Evolutionary conservation across 1,140 invertebrate genomes (phyloP).

Genomic region (Zeugodacus cucurbitae): DNA sequence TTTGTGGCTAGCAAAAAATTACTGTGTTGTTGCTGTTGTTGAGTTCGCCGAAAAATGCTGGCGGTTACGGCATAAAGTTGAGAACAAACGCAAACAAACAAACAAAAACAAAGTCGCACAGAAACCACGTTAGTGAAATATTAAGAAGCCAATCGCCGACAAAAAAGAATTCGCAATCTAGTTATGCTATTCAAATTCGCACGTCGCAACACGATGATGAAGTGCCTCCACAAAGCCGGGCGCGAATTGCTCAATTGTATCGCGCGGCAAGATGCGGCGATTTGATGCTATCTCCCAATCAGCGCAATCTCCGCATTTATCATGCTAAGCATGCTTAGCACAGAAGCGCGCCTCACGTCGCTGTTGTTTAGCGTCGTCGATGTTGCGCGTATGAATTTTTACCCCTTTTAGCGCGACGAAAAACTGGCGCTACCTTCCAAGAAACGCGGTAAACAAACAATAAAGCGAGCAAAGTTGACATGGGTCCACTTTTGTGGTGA

Average conservation of each 20-base stretch:
- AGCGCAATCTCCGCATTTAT: neutral
- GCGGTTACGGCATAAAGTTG: constrained; percentile 4
- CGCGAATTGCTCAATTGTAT: constrained; percentile 36
- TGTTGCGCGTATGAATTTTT: neutral
- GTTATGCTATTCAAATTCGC: constrained; percentile 38
- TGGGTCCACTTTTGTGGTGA: constrained; percentile 18
- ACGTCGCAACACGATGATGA: constrained; percentile 9
- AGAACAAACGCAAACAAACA: neutral
- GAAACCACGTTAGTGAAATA: neutral
- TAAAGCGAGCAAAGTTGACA: neutral
- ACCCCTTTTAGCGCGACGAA: neutral
- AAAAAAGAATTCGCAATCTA: constrained; percentile 24
- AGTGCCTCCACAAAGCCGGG: neutral
- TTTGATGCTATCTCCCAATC: constrained; percentile 26
- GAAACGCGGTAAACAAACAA: neutral
- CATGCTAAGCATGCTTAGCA: constrained; percentile 34
- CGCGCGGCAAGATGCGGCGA: neutral
- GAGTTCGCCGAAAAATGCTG: constrained; percentile 31
- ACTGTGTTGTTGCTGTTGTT: too few species aligned
- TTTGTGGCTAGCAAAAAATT: constrained; percentile 21
- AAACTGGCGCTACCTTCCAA: neutral
- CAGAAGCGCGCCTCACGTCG: constrained; percentile 29
- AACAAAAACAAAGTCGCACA: neutral
- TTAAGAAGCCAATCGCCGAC: neutral
- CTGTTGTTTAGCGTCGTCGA: neutral